Conservation (phyloP, 2,797 vertebrate species). For the Melanotaenia parkinsoni region DNA sequence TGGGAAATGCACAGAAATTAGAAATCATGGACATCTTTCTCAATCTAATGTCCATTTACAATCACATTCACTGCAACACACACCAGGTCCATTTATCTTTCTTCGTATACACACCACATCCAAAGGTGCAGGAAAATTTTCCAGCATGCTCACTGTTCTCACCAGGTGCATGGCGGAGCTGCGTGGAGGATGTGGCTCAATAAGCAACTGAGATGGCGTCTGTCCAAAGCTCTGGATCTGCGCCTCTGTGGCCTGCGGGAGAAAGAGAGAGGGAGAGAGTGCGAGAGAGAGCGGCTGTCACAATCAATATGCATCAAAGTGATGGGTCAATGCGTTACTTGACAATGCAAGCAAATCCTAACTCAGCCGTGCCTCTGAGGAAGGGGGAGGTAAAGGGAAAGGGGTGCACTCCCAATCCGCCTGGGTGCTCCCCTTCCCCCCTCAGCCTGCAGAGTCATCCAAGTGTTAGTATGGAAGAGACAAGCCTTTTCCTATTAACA, state of each 20-base stretch:
- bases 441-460: constrained; percentile 91
- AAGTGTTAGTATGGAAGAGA: constrained; percentile 96
- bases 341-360: constrained; percentile 93
- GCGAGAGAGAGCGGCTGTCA: constrained; percentile 84
- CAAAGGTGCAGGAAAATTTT: constrained; percentile 69
- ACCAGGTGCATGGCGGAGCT: constrained; percentile 99
- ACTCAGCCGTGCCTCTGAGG: constrained; percentile 87
- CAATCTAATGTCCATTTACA: constrained; percentile 13
- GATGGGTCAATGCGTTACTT: constrained; percentile 92
- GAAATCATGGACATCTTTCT: constrained; percentile 20
- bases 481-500: constrained; percentile 95
- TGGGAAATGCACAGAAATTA: constrained; percentile 5
- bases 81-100: constrained; percentile 33
- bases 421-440: constrained; percentile 81
- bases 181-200: constrained; percentile 99
- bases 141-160: constrained; percentile 83
- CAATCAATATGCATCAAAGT: constrained; percentile 91
- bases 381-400: constrained; percentile 58
- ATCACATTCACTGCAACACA: constrained; percentile 27
- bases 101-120: constrained; percentile 34
- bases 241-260: constrained; percentile 94
- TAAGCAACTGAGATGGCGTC: constrained; percentile 99
- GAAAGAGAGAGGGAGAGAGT: constrained; percentile 46
- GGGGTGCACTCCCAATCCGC: constrained; percentile 88
- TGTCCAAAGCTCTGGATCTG: constrained; percentile 99